Percentiles rank a stretch among this genome's conserved stretches.
Conservation (phyloP, 2,797 vertebrate genomes). For the Poecilia wingei region DNA sequence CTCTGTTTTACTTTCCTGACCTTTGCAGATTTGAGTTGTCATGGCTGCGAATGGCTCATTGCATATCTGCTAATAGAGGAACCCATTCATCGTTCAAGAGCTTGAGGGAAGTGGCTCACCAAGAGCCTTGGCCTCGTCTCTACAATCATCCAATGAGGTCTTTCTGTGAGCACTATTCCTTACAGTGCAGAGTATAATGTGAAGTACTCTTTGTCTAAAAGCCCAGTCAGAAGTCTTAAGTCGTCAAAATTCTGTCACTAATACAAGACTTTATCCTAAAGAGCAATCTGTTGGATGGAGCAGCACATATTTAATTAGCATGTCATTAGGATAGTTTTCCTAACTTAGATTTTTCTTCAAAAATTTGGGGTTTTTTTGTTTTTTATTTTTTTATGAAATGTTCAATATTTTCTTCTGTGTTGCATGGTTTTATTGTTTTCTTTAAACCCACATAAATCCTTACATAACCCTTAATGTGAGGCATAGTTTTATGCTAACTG, state of each 20-base stretch:
- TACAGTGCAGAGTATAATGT: conserved; percentile 52
- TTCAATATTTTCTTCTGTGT: neutral
- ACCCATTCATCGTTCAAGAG: conserved; percentile 71
- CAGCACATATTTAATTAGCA: neutral
- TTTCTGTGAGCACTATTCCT: conserved; percentile 57
- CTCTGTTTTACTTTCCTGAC: conserved; percentile 48
- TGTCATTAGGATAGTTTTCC: neutral
- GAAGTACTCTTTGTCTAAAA: conserved; percentile 58
- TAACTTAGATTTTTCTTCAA: neutral
- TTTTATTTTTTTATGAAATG: neutral
- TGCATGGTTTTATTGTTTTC: neutral
- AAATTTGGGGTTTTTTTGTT: neutral
- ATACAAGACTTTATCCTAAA: conserved; percentile 39
- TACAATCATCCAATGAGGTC: conserved; percentile 74
- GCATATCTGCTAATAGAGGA: conserved; percentile 58
- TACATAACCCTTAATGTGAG: neutral
- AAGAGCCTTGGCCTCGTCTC: conserved; percentile 70
- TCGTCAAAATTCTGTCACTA: conserved; percentile 54
- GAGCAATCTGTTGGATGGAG: neutral
- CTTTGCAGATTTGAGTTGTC: conserved; percentile 63
- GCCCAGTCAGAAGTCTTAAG: conserved; percentile 61
- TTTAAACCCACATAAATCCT: neutral
- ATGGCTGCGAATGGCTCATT: conserved; percentile 71
- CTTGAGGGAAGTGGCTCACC: conserved; percentile 65
- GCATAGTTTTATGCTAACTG: neutral